phyloP scores from a whole-genome alignment of 2,888 invertebrate species.

The Pediacus dermestoides region DNA sequence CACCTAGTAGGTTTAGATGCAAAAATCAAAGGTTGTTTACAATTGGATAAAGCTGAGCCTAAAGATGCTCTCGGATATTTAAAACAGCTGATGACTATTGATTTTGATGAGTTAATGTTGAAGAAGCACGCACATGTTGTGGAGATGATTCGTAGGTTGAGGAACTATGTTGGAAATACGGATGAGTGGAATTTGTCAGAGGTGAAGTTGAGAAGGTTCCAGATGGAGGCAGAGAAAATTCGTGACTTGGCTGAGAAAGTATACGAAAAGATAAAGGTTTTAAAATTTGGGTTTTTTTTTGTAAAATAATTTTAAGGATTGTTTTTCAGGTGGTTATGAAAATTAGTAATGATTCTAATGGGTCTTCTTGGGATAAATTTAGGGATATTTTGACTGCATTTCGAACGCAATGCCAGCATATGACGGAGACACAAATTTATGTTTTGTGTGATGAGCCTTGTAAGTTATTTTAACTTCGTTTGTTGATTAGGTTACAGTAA shows the following conservation, averaged over 20 bases:
- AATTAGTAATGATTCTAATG: slow-evolving; percentile 56
- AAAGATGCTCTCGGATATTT: slow-evolving; percentile 68
- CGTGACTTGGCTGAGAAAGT: slow-evolving; percentile 65
- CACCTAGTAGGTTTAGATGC: slow-evolving; percentile 63
- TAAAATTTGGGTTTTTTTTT: slow-evolving; percentile 12
- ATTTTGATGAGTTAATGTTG: slow-evolving; percentile 70
- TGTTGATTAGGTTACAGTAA: too few species aligned
- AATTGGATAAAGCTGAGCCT: slow-evolving; percentile 67
- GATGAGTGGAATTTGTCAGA: slow-evolving; percentile 66
- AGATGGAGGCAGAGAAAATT: slow-evolving; percentile 65
- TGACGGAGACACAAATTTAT: slow-evolving; percentile 58
- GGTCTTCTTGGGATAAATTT: slow-evolving; percentile 69
- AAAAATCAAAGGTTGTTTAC: slow-evolving; percentile 60
- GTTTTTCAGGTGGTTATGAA: slow-evolving; percentile 59
- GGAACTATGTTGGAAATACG: slow-evolving; percentile 76
- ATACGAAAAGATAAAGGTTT: slow-evolving; percentile 56
- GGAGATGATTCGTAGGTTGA: slow-evolving; percentile 70
- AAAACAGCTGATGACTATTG: slow-evolving; percentile 57
- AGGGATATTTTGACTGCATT: slow-evolving; percentile 65
- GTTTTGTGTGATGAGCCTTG: slow-evolving; percentile 64
- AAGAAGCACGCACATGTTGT: slow-evolving; percentile 77
- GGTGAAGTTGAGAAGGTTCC: slow-evolving; percentile 61
- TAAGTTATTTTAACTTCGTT: slow-evolving; percentile 35
- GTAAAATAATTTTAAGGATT: too few species aligned
- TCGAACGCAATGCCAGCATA: slow-evolving; percentile 61